A percentile compares a stretch with the other conserved stretches of the same genome.
phyloP scores from a whole-genome alignment of 2,797 vertebrate species.

The Anguilla megastoma region DNA sequence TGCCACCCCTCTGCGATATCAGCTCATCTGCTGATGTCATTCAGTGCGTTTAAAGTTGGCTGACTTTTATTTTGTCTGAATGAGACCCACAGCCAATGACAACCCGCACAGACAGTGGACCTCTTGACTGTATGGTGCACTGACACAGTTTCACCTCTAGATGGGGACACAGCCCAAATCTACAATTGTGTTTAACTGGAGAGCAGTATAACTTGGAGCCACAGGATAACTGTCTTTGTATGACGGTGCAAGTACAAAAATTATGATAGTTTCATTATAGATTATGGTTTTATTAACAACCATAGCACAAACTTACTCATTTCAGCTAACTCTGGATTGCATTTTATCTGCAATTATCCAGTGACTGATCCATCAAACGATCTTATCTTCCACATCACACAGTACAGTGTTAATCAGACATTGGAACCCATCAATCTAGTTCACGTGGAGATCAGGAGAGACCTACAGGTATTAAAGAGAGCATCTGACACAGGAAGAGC shows the following conservation, averaged over 20 bases:
- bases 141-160: constrained; percentile 35
- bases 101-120: not conserved
- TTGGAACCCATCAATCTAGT: not conserved
- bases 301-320: not conserved
- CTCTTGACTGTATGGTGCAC: not conserved
- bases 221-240: not conserved
- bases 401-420: not conserved
- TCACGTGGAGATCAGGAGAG: not conserved
- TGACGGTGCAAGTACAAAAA: not conserved
- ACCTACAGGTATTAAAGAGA: not conserved
- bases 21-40: not conserved
- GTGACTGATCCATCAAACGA: not conserved
- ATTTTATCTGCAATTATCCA: not conserved
- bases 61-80: not conserved
- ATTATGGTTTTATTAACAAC: not conserved
- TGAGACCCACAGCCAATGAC: not conserved
- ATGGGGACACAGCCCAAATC: constrained; percentile 14
- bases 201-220: not conserved
- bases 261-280: not conserved
- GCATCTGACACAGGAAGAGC: not conserved
- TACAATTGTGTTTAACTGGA: not conserved
- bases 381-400: not conserved
- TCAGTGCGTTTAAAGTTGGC: not conserved
- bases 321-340: not conserved
- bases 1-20: not conserved